Conservation (phyloP, 2,113 vertebrate species). For the Empidonax alnorum region DNA sequence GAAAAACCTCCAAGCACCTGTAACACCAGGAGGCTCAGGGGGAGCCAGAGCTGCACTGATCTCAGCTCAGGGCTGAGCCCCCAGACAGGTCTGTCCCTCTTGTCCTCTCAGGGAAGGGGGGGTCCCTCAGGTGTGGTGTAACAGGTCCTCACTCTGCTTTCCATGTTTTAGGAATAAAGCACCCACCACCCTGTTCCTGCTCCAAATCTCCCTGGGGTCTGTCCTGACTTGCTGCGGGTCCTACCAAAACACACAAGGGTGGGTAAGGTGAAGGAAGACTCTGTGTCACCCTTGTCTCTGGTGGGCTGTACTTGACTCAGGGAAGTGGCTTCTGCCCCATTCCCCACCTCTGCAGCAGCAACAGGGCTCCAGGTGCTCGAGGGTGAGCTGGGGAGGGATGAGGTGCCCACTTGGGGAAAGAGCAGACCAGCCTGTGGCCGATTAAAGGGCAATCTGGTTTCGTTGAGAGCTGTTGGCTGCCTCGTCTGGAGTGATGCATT, state of each 20-base stretch:
- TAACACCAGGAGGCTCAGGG: accelerated
- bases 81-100: accelerated
- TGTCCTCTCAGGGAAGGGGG: neutral
- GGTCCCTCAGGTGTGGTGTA: neutral
- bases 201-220: neutral
- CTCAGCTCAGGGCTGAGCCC: neutral
- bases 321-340: neutral
- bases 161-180: neutral
- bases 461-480: conserved; percentile 47
- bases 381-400: accelerated
- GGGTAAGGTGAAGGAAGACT: neutral
- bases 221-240: neutral
- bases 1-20: conserved; percentile 29
- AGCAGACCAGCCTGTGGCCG: neutral
- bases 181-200: accelerated
- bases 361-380: neutral
- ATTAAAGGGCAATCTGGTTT: neutral
- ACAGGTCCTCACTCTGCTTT: neutral
- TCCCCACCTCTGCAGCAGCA: accelerated
- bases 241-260: neutral
- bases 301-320: neutral
- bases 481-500: neutral
- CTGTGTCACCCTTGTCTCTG: accelerated
- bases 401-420: neutral
- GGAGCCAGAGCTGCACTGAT: neutral